Evolutionary conservation across 1,140 invertebrate species (phyloP).

Genomic region (Portunus trituberculatus): DNA sequence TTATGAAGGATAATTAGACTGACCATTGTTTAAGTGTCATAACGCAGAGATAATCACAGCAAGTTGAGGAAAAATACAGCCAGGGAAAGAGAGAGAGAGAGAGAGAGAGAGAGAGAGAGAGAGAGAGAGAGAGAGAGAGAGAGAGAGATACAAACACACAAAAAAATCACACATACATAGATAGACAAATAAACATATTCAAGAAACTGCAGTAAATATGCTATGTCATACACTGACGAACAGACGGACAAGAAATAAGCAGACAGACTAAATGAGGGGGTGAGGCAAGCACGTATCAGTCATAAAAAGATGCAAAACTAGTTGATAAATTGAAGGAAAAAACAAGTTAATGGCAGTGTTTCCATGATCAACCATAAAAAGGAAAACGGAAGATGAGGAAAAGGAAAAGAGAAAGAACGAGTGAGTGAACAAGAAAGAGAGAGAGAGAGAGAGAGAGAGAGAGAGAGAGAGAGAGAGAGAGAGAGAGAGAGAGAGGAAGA

Average conservation of each 20-base stretch:
- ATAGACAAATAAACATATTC: background rate
- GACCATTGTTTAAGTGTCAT: background rate
- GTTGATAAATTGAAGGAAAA: background rate
- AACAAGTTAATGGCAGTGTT: too few relatives aligned
- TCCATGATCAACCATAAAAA: too few relatives aligned
- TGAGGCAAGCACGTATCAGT: too few relatives aligned
- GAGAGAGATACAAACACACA: too few relatives aligned
- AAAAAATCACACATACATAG: background rate
- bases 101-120: conserved; percentile 43
- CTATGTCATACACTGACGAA: background rate
- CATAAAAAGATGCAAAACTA: background rate
- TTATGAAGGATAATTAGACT: background rate
- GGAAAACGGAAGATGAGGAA: background rate
- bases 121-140: conserved; percentile 43
- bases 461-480: conserved; percentile 30
- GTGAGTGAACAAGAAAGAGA: conserved; percentile 2
- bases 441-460: conserved; percentile 8
- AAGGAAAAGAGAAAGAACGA: background rate
- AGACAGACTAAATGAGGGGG: too few relatives aligned
- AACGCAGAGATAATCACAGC: too few relatives aligned
- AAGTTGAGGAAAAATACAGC: conserved; percentile 3
- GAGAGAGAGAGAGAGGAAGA: background rate
- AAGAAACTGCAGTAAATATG: too few relatives aligned
- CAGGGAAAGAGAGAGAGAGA: conserved; percentile 32
- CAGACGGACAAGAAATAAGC: too few relatives aligned